phyloP scores from a whole-genome alignment of 2,888 invertebrate genomes.

The Nematopogon swammerdamellus region DNA sequence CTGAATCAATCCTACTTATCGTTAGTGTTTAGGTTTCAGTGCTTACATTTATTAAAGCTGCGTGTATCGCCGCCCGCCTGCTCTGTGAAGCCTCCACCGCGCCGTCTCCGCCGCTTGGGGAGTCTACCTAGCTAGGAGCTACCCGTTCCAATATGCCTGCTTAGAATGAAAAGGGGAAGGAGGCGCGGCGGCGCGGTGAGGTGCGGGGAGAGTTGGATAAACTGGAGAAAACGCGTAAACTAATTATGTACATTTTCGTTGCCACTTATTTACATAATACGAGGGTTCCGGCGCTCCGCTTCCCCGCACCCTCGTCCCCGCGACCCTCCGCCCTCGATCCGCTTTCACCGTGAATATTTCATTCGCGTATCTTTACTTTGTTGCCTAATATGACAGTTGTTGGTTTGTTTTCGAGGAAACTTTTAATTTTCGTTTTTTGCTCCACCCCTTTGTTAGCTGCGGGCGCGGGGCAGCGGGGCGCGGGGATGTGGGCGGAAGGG shows the following conservation, averaged over 20 bases:
- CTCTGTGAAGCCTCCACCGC: too few relatives aligned
- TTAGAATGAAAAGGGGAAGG: slow-evolving; percentile 16
- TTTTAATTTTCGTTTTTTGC: slow-evolving; percentile 51
- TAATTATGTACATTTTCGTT: slow-evolving; percentile 57
- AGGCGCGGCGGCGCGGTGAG: slow-evolving; percentile 22
- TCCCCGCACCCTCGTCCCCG: too few relatives aligned
- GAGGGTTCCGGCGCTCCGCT: slow-evolving; percentile 27
- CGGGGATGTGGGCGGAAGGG: neutral
- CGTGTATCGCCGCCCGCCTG: too few relatives aligned
- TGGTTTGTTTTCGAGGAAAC: slow-evolving; percentile 49
- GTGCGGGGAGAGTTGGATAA: slow-evolving; percentile 34
- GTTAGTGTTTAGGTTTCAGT: too few relatives aligned
- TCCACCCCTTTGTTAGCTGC: slow-evolving; percentile 11
- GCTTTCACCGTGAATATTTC: slow-evolving; percentile 58
- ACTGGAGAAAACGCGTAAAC: slow-evolving; percentile 57
- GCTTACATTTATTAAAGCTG: too few relatives aligned
- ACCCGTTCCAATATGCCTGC: too few relatives aligned
- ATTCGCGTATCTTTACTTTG: slow-evolving; percentile 51
- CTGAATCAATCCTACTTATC: too few relatives aligned
- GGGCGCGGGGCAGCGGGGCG: too few relatives aligned
- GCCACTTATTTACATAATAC: slow-evolving; percentile 56
- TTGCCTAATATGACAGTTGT: slow-evolving; percentile 22
- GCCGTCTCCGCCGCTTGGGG: too few relatives aligned
- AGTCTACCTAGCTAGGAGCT: too few relatives aligned
- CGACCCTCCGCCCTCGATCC: slow-evolving; percentile 11